Percentiles rank a stretch among this genome's conserved stretches.
phyloP scores from a whole-genome alignment of 2,113 vertebrate genomes.

The Dasyornis broadbenti region DNA sequence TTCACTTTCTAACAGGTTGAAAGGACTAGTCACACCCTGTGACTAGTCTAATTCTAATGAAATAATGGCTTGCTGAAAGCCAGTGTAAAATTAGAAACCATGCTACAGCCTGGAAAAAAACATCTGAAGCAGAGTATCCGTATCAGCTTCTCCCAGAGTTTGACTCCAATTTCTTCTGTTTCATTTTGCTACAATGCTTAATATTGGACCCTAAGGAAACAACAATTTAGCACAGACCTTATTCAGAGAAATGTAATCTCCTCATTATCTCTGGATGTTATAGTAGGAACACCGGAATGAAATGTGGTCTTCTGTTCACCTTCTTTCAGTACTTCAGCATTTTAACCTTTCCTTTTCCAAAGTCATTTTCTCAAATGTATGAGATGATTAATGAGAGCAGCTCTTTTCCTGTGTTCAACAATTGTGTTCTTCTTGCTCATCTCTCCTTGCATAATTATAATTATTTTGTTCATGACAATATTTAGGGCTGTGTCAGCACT shows the following conservation, averaged over 20 bases:
- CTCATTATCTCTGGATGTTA: conserved; percentile 13
- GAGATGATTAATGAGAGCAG: not conserved
- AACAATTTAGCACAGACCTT: conserved; percentile 51
- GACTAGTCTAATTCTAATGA: not conserved
- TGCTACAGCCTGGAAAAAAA: not conserved
- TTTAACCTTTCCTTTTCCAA: conserved; percentile 50
- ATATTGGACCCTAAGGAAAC: conserved; percentile 5
- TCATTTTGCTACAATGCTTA: conserved; percentile 48
- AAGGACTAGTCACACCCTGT: not conserved
- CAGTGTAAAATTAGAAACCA: conserved; percentile 10
- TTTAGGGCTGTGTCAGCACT: conserved; percentile 37
- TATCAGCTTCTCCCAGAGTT: conserved; percentile 11
- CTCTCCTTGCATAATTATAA: conserved; percentile 35
- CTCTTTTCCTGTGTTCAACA: not conserved
- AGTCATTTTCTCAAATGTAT: conserved; percentile 15
- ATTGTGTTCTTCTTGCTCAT: not conserved
- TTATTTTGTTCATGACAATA: not conserved
- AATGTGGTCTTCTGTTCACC: conserved; percentile 54
- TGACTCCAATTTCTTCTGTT: conserved; percentile 60
- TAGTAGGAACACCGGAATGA: conserved; percentile 1
- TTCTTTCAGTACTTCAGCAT: conserved; percentile 12
- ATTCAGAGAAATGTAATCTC: conserved; percentile 63
- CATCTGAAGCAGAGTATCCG: not conserved
- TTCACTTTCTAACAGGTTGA: not conserved
- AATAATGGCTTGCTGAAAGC: conserved; percentile 9